phyloP scores from a whole-genome alignment of 2,797 vertebrate genomes.

The Glyptemys insculpta region DNA sequence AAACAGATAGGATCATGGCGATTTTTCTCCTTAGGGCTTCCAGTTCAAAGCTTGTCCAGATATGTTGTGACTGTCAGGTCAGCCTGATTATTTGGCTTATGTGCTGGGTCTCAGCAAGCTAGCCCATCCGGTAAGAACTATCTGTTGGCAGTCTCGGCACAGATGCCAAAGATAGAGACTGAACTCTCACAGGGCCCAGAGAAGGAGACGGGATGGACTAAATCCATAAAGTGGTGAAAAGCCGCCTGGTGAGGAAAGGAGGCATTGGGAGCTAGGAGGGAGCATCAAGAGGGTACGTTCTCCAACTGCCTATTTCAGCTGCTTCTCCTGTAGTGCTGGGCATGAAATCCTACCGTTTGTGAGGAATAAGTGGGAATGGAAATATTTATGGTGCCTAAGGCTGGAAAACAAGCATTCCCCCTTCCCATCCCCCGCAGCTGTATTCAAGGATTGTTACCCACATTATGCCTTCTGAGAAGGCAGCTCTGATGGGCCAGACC shows the following conservation, averaged over 20 bases:
- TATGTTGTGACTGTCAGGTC: not conserved
- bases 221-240: not conserved
- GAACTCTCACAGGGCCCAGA: not conserved
- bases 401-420: not conserved
- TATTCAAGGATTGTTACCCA: accelerated
- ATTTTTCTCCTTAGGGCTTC: not conserved
- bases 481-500: not conserved
- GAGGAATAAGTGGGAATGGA: accelerated
- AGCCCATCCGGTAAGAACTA: not conserved
- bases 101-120: not conserved
- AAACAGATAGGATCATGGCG: not conserved
- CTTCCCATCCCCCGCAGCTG: not conserved
- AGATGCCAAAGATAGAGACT: not conserved
- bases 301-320: not conserved
- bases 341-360: not conserved
- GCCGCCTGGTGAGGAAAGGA: not conserved
- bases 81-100: not conserved
- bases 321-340: accelerated
- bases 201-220: accelerated
- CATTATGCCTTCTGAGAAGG: not conserved
- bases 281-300: not conserved
- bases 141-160: not conserved
- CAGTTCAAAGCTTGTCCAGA: not conserved
- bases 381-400: not conserved
- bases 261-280: not conserved